Evolutionary conservation across 2,888 invertebrate species (phyloP), one percentile per base, ranked within the genome.

Genomic region (Protodeltote pygarga): DNA sequence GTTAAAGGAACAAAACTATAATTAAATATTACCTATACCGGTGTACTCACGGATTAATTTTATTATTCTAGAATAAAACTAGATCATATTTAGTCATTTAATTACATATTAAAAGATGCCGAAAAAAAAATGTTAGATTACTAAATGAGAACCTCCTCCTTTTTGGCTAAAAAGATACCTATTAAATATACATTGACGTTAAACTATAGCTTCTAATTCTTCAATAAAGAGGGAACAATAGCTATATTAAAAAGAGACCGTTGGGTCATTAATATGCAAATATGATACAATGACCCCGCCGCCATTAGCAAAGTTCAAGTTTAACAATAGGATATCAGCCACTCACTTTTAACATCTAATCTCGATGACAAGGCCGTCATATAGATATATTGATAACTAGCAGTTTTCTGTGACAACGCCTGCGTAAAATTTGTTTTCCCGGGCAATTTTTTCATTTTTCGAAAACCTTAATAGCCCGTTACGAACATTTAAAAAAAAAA

Each of bases 241-340:
- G 71, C 38, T 19, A 34, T 54, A 55, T 55, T 58, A 64, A 62
- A 61, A 52, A 57, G 44, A 48, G 35, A 51, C 53, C 50, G 50
- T 28, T 40, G 52, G 37, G 46, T 59, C 54, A 75, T 75, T 75
- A 72, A 65, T 69, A 81, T 79, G 76, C 67, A 71, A 79, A 77
- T 78, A 58, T 41, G 42, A 62, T 64, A 37, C 73, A 47, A 64
- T 70, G 81, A 79, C 77, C 83, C 62, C 60, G 34, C 41, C 50
- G 41, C 32, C 57, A 57, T 57, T 65, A 58, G 9, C 54, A 44
- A 62, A 73, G 81, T 80, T 82, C 81, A 81, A 81, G 81, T 78
- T 75, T 72, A 75, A 75, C 67, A 71, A 70, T 73, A 69, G 69
- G 62, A 62, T 71, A 60, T 64, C 38, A 52, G 35, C 64, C 66